Evolutionary conservation across 2,113 vertebrate species (phyloP).

Genomic region (Patagioenas fasciata): DNA sequence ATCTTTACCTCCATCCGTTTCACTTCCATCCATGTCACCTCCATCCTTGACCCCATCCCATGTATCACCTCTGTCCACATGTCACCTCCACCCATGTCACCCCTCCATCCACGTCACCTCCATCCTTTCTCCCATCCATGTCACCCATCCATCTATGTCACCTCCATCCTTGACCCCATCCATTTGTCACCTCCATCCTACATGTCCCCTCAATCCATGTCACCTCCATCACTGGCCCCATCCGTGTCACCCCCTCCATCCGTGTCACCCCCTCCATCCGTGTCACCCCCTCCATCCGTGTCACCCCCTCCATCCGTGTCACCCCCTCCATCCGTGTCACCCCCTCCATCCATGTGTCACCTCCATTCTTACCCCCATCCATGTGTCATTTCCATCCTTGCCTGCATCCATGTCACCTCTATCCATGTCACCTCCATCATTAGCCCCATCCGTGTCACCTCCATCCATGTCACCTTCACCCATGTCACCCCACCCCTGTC

Average conservation of each 20-base stretch:
- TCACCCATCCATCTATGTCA: not conserved
- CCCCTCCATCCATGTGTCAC: no score
- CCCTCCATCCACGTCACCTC: not conserved
- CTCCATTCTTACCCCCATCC: not conserved
- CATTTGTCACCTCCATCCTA: rapidly evolving
- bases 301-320: not conserved
- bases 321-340: not conserved
- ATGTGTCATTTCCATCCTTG: not conserved
- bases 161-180: not conserved
- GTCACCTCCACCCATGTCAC: rapidly evolving
- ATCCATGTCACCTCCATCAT: not conserved
- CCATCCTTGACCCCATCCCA: no score
- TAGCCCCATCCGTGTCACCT: not conserved
- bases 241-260: not conserved
- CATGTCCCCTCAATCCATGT: not conserved
- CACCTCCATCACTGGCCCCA: not conserved
- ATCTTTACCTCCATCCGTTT: no score
- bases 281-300: rapidly evolving
- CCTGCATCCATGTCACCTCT: no score
- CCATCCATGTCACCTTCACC: not conserved
- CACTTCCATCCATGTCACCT: not conserved
- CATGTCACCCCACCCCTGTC: not conserved
- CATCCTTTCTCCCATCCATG: not conserved
- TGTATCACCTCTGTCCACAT: rapidly evolving
- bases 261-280: not conserved